Evolutionary conservation across 2,797 vertebrate species (phyloP), one percentile per base, ranked within the genome.

Genomic region (Betta splendens): DNA sequence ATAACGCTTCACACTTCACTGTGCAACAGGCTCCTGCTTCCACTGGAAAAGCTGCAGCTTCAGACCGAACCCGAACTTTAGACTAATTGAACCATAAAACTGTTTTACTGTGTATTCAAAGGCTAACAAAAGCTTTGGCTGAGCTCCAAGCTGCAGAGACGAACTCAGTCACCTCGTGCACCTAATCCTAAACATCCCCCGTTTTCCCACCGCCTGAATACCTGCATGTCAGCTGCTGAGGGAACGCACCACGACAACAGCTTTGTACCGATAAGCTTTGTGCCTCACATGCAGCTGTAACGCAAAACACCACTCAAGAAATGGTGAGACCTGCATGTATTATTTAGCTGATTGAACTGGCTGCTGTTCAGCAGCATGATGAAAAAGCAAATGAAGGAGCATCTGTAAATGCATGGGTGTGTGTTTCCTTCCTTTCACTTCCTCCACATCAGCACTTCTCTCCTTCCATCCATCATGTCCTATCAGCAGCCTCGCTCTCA

Each of bases 371-470:
- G 64, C 50, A 68, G 51, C 56, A 47, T 45, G 36, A 75, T 67
- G 43, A 74, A 75, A 73, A 43, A 51, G 45, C 58, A 67, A 75
- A 86, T 57, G 38, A 79, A 66, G 57, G 59, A 10, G n/a, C 35
- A 33, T 56, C 28, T 40, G 35, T 55, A 48, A 64, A 59, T 53
- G 59, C 53, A 44, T 20, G 21, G 13, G 28, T 44, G 44, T 64
- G 62, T 69, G 49, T 43, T 44, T 40, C 47, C 43, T 16, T 69
- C 48, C 50, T 55, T 3, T 42, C 16, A 18, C 38, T 56, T 44
- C 47, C 31, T 9, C 28, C 49, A 61, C 69, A 71, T 89, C 86
- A 89, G 88, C 87, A 85, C 83, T 87, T 86, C 72, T 75, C 65
- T 61, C 52, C 55, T 71, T 77, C 66, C 65, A 87, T 84, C 80